Conservation (phyloP, 2,888 invertebrate species). For the Zaprionus lineosus region DNA sequence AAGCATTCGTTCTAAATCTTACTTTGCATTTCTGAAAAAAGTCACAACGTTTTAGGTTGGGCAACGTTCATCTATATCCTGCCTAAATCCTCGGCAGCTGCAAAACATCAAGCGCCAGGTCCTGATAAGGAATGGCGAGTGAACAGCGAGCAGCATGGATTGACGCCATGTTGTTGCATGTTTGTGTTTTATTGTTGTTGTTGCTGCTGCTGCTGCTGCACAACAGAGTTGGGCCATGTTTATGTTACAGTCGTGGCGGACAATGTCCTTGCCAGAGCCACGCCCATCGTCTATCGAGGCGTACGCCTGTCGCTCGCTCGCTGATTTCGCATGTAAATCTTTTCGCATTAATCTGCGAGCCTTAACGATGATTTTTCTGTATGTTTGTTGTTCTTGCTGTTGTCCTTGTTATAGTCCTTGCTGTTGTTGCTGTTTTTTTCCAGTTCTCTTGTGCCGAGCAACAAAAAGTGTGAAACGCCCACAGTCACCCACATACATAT, state of each 20-base stretch:
- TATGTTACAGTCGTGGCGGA: constrained; percentile 23
- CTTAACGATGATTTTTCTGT: constrained; percentile 48
- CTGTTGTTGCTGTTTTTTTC: constrained; percentile 26
- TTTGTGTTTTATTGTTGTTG: constrained; percentile 6
- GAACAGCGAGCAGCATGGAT: constrained; percentile 19
- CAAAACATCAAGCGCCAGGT: background rate
- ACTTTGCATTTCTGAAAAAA: too few relatives aligned
- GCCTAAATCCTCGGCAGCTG: background rate
- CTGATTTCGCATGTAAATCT: constrained; percentile 66
- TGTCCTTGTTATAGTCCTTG: constrained; percentile 3
- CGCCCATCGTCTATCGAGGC: background rate
- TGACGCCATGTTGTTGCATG: constrained; percentile 33
- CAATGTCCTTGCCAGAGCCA: constrained; percentile 7
- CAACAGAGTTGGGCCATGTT: constrained; percentile 33
- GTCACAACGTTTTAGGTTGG: too few relatives aligned
- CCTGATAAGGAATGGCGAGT: constrained; percentile 5
- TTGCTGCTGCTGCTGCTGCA: background rate
- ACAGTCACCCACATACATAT: constrained; percentile 3
- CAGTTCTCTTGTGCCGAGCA: too few relatives aligned
- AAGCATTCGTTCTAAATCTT: too few relatives aligned
- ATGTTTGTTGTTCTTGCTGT: constrained; percentile 29
- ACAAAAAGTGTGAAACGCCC: constrained; percentile 36
- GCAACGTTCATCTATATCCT: background rate
- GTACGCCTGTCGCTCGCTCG: constrained; percentile 9
- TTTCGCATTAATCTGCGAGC: constrained; percentile 58